These are phyloP conservation scores for Zaprionus lineosus DNA, from an alignment of 2,888 invertebrate genomes.

Conservation along the genomic window DNA sequence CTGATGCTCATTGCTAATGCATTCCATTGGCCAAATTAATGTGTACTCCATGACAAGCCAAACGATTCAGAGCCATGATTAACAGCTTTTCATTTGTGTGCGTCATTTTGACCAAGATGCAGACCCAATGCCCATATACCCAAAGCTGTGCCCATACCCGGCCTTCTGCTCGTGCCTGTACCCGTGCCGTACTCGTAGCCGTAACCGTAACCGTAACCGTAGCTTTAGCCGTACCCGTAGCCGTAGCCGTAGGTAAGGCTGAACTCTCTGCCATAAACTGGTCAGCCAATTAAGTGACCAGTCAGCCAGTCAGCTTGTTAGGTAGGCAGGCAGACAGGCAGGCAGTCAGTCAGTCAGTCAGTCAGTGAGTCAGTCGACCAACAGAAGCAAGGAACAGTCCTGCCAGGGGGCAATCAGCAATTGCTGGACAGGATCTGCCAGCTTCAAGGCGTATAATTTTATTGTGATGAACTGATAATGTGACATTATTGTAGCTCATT, in stretches of 20 bases:
- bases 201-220: too few relatives aligned
- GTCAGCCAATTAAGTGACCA: conserved; percentile 50
- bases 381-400: too few relatives aligned
- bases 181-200: too few relatives aligned
- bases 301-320: conserved; percentile 3
- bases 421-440: conserved; percentile 31
- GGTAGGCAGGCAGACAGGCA: neutral
- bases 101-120: conserved; percentile 22
- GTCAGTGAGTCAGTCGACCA: too few relatives aligned
- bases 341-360: too few relatives aligned
- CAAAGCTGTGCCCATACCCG: too few relatives aligned
- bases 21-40: conserved; percentile 57
- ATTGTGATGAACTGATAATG: conserved; percentile 78
- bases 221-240: too few relatives aligned
- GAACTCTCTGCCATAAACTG: conserved; percentile 33
- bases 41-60: conserved; percentile 62
- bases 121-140: too few relatives aligned
- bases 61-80: conserved; percentile 58
- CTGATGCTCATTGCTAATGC: conserved; percentile 49
- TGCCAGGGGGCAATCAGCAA: conserved; percentile 38
- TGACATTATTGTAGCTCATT: conserved; percentile 76
- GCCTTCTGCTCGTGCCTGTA: too few relatives aligned
- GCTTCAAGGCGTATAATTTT: conserved; percentile 65
- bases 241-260: conserved; percentile 42
- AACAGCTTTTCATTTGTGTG: conserved; percentile 56